Evolutionary conservation across 2,888 invertebrate genomes (phyloP).

Genomic region (Ochropleura leucogaster): DNA sequence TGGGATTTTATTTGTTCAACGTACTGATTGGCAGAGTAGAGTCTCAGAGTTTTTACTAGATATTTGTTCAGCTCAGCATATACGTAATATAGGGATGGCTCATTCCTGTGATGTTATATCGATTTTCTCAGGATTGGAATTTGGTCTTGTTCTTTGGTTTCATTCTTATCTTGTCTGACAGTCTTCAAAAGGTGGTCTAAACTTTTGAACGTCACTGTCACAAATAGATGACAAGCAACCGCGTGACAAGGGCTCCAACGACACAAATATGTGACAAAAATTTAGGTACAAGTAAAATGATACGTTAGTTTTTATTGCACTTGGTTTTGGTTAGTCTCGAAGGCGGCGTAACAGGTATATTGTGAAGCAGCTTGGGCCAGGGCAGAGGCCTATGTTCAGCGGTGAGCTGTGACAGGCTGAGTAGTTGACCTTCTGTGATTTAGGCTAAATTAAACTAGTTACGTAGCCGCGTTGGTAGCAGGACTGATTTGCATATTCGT

Average conservation of each 20-base stretch:
- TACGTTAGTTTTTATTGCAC: too few relatives aligned
- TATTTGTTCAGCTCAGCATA: not conserved
- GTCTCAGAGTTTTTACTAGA: not conserved
- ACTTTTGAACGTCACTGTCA: too few relatives aligned
- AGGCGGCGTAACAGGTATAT: too few relatives aligned
- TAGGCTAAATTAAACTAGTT: not conserved
- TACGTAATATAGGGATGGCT: too few relatives aligned
- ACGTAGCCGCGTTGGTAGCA: not conserved
- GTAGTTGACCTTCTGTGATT: too few relatives aligned
- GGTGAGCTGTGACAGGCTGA: not conserved
- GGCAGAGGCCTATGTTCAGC: not conserved
- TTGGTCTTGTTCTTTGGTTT: not conserved
- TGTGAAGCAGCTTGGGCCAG: not conserved
- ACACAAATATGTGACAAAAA: too few relatives aligned
- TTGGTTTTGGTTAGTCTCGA: too few relatives aligned
- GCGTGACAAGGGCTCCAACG: too few relatives aligned
- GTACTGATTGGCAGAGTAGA: not conserved
- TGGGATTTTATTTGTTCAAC: slow-evolving; percentile 9
- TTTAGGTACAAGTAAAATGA: too few relatives aligned
- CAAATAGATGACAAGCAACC: too few relatives aligned
- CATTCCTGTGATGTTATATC: not conserved
- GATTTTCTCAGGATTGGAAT: not conserved
- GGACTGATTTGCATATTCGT: not conserved
- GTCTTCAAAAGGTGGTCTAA: not conserved
- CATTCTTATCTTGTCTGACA: not conserved